These are phyloP conservation scores for Microplitis demolitor DNA, from an alignment of 1,140 invertebrate genomes.

Conservation along the genomic window DNA sequence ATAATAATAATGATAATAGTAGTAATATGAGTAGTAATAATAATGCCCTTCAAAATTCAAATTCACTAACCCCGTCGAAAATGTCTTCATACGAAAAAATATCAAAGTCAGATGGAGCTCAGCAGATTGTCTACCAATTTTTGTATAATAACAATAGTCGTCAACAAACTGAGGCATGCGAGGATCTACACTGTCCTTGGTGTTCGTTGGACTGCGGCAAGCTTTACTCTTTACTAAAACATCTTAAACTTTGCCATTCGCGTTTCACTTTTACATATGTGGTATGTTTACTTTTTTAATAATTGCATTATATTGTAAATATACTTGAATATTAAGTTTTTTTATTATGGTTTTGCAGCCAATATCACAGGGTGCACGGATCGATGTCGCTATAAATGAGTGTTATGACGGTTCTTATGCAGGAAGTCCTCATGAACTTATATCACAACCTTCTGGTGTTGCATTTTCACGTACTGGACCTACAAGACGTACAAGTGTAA, in stretches of 20 bases:
- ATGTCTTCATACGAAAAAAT: conserved; percentile 47
- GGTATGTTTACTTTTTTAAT: conserved; percentile 63
- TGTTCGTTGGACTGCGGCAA: conserved; percentile 88
- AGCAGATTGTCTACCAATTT: conserved; percentile 92
- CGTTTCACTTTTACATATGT: conserved; percentile 92
- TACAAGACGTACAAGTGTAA: conserved; percentile 81
- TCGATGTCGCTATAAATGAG: conserved; percentile 95
- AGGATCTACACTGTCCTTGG: conserved; percentile 94
- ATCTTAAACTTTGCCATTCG: conserved; percentile 91
- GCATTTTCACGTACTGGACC: conserved; percentile 80
- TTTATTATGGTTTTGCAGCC: conserved; percentile 62
- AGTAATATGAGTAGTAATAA: conserved; percentile 54
- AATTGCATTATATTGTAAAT: background rate
- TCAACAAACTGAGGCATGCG: conserved; percentile 92
- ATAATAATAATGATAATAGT: conserved; percentile 39
- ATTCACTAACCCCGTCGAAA: conserved; percentile 50
- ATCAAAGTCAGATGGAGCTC: conserved; percentile 49
- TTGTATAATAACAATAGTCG: conserved; percentile 93
- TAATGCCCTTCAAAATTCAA: conserved; percentile 50
- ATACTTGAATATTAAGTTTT: background rate
- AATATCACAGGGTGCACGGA: conserved; percentile 82
- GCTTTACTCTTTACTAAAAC: conserved; percentile 89
- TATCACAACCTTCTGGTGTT: conserved; percentile 70
- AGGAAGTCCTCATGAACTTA: conserved; percentile 91
- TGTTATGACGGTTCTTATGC: conserved; percentile 93